Base-by-base conservation (phyloP, 2,113 vertebrate species). In the Scomber colias region DNA sequence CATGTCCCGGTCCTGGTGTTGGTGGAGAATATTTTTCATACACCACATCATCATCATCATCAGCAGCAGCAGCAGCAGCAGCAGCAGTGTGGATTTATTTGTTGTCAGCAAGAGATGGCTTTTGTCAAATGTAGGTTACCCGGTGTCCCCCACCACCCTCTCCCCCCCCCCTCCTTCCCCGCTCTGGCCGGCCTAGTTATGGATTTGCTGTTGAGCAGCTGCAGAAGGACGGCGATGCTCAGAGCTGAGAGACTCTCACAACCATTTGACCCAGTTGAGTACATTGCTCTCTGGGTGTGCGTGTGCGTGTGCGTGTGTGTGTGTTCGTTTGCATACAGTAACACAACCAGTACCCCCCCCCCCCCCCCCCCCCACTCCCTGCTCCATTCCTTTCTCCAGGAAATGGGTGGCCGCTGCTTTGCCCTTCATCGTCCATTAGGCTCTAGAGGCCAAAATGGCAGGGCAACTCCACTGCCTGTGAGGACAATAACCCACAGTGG, bases 91-190 rank as follows among this genome's bases (percentile, higher is more conserved):
- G 19, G 27, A 55, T 66, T 61, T 80, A 60, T 50, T 56, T 79
- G 59, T 74, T 73, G 73, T 77, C 71, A 51, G 66, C 46, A 61
- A 63, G 49, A 5, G 15, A 54, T 75, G 71, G 84, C 71, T 90
- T 90, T 89, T 66, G 79, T 87, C 40, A 82, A 87, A 91, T 92
- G 86, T 93, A 91, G 92, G 86, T 91, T 88, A 90, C 75, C 48
- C 69, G 27, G 56, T 79, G 24, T 5, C 27, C 35, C 71, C 84
- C 45, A 27, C 24, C 67, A 12, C 61, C 82, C 30, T 17, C 71
- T 27, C 24, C 24, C 24, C 24, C 24, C 24, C 2, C 24, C 24
- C 24, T 27, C 57, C 74, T 57, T 35, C 14, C 21, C 27, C 48
- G 49, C 48, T 65, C 30, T 61, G 40, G 21, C 83, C 45, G 79